phyloP scores from a whole-genome alignment of 37 sponge, comb jelly and placozoan species.

The Mnemiopsis leidyi region DNA sequence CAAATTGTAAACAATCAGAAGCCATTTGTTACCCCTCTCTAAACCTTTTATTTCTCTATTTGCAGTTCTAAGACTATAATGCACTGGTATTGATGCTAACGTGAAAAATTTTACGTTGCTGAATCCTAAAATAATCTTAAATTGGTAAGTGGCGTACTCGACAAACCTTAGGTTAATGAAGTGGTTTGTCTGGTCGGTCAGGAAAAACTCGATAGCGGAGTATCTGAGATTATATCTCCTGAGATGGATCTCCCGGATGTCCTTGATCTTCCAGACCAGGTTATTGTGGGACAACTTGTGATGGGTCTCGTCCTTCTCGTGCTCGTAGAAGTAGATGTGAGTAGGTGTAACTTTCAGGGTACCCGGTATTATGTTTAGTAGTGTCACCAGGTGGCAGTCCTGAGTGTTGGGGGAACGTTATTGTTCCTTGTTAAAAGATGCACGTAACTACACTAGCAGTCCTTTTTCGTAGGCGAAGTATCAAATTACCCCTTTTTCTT shows the following conservation, averaged over 20 bases:
- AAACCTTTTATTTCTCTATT: too few relatives aligned
- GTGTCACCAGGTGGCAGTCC: constrained; percentile 76
- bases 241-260: constrained; percentile 86
- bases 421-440: too few relatives aligned
- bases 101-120: too few relatives aligned
- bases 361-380: constrained; percentile 79
- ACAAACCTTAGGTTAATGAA: constrained; percentile 84
- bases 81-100: too few relatives aligned
- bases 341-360: constrained; percentile 79
- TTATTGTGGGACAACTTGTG: constrained; percentile 61
- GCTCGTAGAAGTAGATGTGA: constrained; percentile 78
- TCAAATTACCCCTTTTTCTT: too few relatives aligned
- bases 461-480: too few relatives aligned
- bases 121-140: too few relatives aligned
- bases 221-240: constrained; percentile 87
- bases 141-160: too few relatives aligned
- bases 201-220: constrained; percentile 90
- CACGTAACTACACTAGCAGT: too few relatives aligned
- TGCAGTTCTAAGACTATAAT: too few relatives aligned
- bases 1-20: too few relatives aligned
- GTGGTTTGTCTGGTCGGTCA: constrained; percentile 92
- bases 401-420: background rate
- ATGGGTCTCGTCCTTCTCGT: background rate
- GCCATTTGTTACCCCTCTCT: too few relatives aligned
- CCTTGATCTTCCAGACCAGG: constrained; percentile 69